Evolutionary conservation across 2,888 invertebrate species (phyloP).

Genomic region (Dicranocentrus wangi): DNA sequence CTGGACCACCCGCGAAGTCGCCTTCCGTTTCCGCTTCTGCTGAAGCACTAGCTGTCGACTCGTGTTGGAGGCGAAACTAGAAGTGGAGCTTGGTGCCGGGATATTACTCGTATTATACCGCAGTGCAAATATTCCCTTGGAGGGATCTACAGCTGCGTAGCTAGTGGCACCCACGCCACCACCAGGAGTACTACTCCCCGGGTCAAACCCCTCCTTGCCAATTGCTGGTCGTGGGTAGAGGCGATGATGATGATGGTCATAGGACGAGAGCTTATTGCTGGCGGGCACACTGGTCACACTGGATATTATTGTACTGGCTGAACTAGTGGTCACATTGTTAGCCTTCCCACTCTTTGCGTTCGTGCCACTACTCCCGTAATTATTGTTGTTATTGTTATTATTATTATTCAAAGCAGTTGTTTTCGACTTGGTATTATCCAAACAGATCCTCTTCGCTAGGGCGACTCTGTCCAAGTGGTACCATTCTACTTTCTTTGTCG

Average conservation of each 20-base stretch:
- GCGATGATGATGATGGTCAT: constrained; percentile 43
- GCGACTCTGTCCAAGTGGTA: constrained; percentile 67
- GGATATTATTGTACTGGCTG: too few relatives aligned
- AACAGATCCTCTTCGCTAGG: constrained; percentile 63
- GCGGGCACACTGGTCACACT: constrained; percentile 1
- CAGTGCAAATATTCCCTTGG: constrained; percentile 50
- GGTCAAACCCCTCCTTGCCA: constrained; percentile 25
- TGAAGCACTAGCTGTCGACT: constrained; percentile 47
- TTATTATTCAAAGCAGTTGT: constrained; percentile 64
- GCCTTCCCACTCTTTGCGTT: constrained; percentile 32
- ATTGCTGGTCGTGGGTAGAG: constrained; percentile 26
- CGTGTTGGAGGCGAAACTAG: neutral
- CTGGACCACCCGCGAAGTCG: constrained; percentile 36
- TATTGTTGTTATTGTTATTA: constrained; percentile 56
- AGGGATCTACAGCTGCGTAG: constrained; percentile 15
- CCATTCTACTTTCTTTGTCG: constrained; percentile 67
- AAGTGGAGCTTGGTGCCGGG: constrained; percentile 29
- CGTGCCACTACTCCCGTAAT: neutral
- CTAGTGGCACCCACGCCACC: neutral
- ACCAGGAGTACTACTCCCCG: neutral
- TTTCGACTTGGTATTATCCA: constrained; percentile 63
- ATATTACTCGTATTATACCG: constrained; percentile 31
- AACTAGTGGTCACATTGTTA: constrained; percentile 21
- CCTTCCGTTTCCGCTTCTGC: constrained; percentile 59
- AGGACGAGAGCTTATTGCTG: constrained; percentile 16